Conservation (phyloP, 2,888 invertebrate genomes). For the Mellilla xanthometata region DNA sequence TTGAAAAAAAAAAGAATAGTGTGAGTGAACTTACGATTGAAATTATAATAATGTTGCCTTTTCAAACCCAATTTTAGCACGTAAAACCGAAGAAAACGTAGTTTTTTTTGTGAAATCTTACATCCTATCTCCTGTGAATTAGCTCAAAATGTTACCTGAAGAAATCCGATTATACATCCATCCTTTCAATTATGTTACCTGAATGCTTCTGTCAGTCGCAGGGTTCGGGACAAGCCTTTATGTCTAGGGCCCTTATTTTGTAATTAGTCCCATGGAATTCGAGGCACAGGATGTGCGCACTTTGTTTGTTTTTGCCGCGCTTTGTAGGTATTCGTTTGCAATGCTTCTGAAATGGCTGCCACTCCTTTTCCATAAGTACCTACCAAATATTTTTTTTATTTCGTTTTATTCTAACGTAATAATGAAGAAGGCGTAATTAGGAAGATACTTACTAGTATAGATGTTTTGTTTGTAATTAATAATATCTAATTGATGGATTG, state of each 20-base stretch:
- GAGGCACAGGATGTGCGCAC: slow-evolving; percentile 62
- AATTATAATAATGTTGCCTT: too few species aligned
- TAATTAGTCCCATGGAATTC: slow-evolving; percentile 66
- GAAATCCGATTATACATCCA: slow-evolving; percentile 56
- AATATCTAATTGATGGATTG: too few species aligned
- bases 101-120: slow-evolving; percentile 10
- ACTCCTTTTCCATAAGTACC: too few species aligned
- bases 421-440: too few species aligned
- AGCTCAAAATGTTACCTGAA: slow-evolving; percentile 44
- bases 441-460: too few species aligned
- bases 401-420: too few species aligned
- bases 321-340: slow-evolving; percentile 37
- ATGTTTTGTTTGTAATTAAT: too few species aligned
- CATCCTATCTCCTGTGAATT: slow-evolving; percentile 38
- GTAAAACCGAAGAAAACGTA: too few species aligned
- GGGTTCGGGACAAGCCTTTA: slow-evolving; percentile 48
- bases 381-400: too few species aligned
- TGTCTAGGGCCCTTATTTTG: slow-evolving; percentile 51
- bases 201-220: slow-evolving; percentile 69
- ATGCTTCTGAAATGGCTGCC: slow-evolving; percentile 1
- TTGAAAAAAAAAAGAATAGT: too few species aligned
- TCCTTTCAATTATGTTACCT: slow-evolving; percentile 68
- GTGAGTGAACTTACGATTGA: too few species aligned
- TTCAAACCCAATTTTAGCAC: too few species aligned
- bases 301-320: slow-evolving; percentile 45